Evolutionary conservation across 2,113 vertebrate species (phyloP).

Genomic region (Lepisosteus oculatus): DNA sequence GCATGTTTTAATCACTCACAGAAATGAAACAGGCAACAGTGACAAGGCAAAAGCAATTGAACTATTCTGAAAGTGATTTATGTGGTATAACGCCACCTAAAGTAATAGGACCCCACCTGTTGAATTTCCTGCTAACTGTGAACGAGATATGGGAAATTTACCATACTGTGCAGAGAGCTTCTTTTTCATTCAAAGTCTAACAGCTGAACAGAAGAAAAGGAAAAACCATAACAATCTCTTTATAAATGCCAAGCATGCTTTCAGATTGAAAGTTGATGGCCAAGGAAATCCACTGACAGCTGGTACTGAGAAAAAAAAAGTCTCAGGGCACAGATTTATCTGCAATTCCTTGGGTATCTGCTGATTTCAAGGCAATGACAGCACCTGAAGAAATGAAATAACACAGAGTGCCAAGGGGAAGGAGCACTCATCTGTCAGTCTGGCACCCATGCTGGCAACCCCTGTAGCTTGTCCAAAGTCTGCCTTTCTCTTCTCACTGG

Average conservation of each 20-base stretch:
- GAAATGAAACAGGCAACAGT: too few species aligned
- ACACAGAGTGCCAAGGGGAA: neutral
- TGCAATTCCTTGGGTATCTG: conserved; percentile 1
- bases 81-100: too few species aligned
- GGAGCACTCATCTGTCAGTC: conserved; percentile 12
- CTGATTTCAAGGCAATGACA: conserved; percentile 20
- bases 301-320: neutral
- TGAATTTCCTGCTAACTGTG: too few species aligned
- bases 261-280: neutral
- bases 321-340: conserved; percentile 8
- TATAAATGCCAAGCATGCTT: neutral
- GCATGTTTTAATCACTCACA: too few species aligned
- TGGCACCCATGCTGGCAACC: conserved; percentile 3
- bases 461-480: neutral
- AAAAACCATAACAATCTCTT: neutral
- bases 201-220: neutral
- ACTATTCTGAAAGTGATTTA: too few species aligned
- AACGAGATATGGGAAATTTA: too few species aligned
- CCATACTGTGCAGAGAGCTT: too few species aligned
- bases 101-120: too few species aligned
- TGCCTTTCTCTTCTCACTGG: neutral
- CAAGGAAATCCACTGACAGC: neutral
- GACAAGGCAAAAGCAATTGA: too few species aligned
- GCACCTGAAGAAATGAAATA: neutral
- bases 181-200: neutral